These are phyloP conservation scores for Radopholus similis DNA, from an alignment of 1,140 invertebrate genomes.

Conservation along the genomic window DNA sequence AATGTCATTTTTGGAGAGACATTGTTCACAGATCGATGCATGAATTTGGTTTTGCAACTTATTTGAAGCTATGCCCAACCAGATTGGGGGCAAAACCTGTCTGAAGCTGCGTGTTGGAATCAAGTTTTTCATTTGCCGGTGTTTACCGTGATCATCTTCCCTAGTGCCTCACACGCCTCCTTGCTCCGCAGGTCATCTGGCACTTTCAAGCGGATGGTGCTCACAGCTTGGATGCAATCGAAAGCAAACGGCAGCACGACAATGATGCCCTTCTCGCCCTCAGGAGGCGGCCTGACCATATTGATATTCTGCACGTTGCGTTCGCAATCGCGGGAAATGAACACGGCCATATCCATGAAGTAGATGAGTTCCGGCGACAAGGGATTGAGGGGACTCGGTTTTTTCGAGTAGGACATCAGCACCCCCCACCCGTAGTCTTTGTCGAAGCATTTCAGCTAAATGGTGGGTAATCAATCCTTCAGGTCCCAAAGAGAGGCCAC, in stretches of 20 bases:
- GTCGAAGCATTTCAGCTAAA: constrained; percentile 76
- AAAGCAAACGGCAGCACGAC: constrained; percentile 76
- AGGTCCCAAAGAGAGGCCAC: constrained; percentile 29
- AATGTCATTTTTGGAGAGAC: neutral
- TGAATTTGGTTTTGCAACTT: constrained; percentile 4
- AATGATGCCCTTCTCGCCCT: constrained; percentile 20
- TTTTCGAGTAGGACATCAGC: constrained; percentile 80
- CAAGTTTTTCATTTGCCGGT: neutral
- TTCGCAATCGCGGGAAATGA: constrained; percentile 13
- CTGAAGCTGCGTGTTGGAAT: constrained; percentile 10
- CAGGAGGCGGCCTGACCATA: constrained; percentile 22
- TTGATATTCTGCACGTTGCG: constrained; percentile 23
- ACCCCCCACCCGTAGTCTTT: constrained; percentile 93
- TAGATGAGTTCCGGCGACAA: constrained; percentile 69
- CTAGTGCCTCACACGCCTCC: constrained; percentile 77
- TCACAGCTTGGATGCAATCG: constrained; percentile 76
- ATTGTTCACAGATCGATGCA: neutral
- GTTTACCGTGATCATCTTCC: constrained; percentile 74
- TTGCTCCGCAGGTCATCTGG: constrained; percentile 79
- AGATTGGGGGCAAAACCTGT: neutral
- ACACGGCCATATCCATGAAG: constrained; percentile 25
- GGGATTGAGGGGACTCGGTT: constrained; percentile 64
- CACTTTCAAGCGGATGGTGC: constrained; percentile 81
- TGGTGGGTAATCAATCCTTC: neutral
- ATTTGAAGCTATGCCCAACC: constrained; percentile 1